These are phyloP conservation scores for Congeria kusceri DNA, from an alignment of 2,888 invertebrate genomes.

Conservation along the genomic window DNA sequence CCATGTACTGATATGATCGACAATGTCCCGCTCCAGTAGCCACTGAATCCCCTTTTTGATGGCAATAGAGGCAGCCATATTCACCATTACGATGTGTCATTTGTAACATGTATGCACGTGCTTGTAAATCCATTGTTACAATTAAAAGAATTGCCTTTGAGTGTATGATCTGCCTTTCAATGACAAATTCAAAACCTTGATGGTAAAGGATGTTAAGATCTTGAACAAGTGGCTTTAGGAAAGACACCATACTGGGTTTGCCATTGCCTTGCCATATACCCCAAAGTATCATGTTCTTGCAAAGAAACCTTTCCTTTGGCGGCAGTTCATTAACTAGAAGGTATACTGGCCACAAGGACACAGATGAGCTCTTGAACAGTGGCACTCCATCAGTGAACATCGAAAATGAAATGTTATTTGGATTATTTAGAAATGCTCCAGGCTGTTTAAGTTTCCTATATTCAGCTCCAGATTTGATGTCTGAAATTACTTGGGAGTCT, in stretches of 20 bases:
- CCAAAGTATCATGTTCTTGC: slow-evolving; percentile 46
- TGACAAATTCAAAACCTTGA: slow-evolving; percentile 18
- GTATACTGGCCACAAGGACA: slow-evolving; percentile 53
- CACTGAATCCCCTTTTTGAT: not conserved
- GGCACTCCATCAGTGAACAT: slow-evolving; percentile 33
- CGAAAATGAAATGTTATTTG: slow-evolving; percentile 33
- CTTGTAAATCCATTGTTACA: slow-evolving; percentile 48
- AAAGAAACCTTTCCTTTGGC: slow-evolving; percentile 28
- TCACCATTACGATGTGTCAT: slow-evolving; percentile 60
- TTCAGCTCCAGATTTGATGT: slow-evolving; percentile 25
- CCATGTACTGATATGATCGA: slow-evolving; percentile 21
- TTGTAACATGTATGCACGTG: slow-evolving; percentile 42
- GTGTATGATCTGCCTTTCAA: not conserved
- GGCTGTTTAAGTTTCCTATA: slow-evolving; percentile 35
- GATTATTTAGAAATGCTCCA: slow-evolving; percentile 26
- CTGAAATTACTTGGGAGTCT: slow-evolving; percentile 29
- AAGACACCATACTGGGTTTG: slow-evolving; percentile 46
- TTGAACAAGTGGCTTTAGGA: slow-evolving; percentile 42
- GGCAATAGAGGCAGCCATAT: slow-evolving; percentile 45
- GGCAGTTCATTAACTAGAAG: slow-evolving; percentile 48
- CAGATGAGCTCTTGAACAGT: slow-evolving; percentile 44
- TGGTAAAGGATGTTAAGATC: slow-evolving; percentile 24
- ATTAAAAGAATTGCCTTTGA: slow-evolving; percentile 14
- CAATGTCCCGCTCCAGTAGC: slow-evolving; percentile 36
- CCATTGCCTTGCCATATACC: slow-evolving; percentile 24